A percentile compares a stretch with the other conserved stretches of the same genome.
Evolutionary conservation across 2,888 invertebrate species (phyloP).

Genomic region (Drosophila nr. perissopoda): DNA sequence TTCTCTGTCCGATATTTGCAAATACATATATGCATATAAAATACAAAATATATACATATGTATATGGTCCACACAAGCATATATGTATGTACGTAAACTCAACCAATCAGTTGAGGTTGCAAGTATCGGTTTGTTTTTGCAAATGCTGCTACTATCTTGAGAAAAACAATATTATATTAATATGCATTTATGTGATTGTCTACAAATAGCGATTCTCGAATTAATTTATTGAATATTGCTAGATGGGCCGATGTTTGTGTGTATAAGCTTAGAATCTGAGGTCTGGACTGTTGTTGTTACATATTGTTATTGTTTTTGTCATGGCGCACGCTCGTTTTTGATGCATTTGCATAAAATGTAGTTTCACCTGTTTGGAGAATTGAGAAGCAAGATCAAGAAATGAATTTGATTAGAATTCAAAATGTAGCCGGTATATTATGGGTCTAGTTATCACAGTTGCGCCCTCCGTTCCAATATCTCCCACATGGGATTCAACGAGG

Average conservation of each 20-base stretch:
- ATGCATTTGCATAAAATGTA: slow-evolving; percentile 81
- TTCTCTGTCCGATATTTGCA: slow-evolving; percentile 11
- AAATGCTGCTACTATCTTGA: slow-evolving; percentile 1
- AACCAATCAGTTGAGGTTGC: slow-evolving; percentile 1
- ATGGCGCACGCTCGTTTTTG: slow-evolving; percentile 45
- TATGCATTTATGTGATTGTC: slow-evolving; percentile 17
- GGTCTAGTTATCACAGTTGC: slow-evolving; percentile 14
- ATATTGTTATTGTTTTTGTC: slow-evolving; percentile 46
- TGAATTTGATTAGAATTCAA: slow-evolving; percentile 29
- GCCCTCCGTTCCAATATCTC: background rate
- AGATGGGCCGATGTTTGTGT: slow-evolving; percentile 11
- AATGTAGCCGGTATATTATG: slow-evolving; percentile 22
- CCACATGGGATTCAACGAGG: slow-evolving; percentile 3
- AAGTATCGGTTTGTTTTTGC: background rate
- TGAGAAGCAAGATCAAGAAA: slow-evolving; percentile 47
- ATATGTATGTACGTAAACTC: background rate
- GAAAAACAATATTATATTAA: slow-evolving; percentile 8
- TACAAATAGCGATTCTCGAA: slow-evolving; percentile 5
- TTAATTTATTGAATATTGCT: slow-evolving; percentile 35
- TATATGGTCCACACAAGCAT: background rate
- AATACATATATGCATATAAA: slow-evolving; percentile 1
- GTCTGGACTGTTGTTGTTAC: slow-evolving; percentile 41
- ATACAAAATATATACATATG: background rate
- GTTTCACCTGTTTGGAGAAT: slow-evolving; percentile 73
- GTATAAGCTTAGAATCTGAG: slow-evolving; percentile 16